phyloP scores from a whole-genome alignment of 2,797 vertebrate genomes.

The Sphenodon punctatus region DNA sequence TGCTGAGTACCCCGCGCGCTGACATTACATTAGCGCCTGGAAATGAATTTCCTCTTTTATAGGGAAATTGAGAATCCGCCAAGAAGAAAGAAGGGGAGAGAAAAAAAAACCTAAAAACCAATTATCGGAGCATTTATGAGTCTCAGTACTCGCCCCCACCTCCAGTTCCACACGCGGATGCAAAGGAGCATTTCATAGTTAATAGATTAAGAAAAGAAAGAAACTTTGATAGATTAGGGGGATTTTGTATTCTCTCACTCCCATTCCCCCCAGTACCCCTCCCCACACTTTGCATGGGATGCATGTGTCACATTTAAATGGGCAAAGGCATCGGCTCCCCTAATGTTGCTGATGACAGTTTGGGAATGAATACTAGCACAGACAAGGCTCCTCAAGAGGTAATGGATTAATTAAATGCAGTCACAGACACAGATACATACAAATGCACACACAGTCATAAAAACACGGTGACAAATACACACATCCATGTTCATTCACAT shows the following conservation, averaged over 20 bases:
- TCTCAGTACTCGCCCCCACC: conserved; percentile 27
- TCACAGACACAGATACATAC: too few species aligned
- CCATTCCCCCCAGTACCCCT: conserved; percentile 22
- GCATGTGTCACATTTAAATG: conserved; percentile 48
- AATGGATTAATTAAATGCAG: too few species aligned
- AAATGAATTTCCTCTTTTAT: conserved; percentile 99
- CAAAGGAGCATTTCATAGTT: conserved; percentile 72
- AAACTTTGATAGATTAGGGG: conserved; percentile 66
- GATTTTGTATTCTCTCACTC: conserved; percentile 42
- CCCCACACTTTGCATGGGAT: background rate
- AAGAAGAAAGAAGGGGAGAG: conserved; percentile 73
- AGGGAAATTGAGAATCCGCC: conserved; percentile 97
- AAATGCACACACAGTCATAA: too few species aligned
- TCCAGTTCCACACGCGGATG: conserved; percentile 58
- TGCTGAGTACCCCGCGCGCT: conserved; percentile 97
- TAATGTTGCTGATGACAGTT: accelerated
- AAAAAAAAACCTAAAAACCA: conserved; percentile 63
- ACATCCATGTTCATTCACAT: too few species aligned
- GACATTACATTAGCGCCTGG: conserved; percentile 98
- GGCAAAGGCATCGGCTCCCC: conserved; percentile 59
- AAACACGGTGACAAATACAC: too few species aligned
- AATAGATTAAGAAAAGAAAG: conserved; percentile 71
- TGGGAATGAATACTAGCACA: too few species aligned
- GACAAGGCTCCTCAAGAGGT: too few species aligned
- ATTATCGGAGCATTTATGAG: conserved; percentile 74